Evolutionary conservation across 2,113 vertebrate species (phyloP).

Genomic region (Apistogramma diplotaenia): DNA sequence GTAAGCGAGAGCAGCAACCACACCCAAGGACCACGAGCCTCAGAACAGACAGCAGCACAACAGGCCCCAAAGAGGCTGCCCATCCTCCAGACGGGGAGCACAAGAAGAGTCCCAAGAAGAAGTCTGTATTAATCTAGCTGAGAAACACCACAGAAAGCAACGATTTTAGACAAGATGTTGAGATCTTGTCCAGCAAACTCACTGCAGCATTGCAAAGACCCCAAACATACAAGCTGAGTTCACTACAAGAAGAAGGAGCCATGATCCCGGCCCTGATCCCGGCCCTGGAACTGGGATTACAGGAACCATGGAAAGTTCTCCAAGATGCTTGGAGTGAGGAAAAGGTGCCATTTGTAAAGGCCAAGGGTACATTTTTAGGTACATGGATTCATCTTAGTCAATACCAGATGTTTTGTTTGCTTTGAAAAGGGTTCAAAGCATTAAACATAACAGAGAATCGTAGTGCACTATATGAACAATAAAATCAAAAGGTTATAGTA

Average conservation of each 20-base stretch:
- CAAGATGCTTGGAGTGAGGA: not conserved
- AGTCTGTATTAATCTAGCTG: not conserved
- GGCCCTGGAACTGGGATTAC: not conserved
- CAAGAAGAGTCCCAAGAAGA: not conserved
- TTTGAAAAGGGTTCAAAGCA: not conserved
- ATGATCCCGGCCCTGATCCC: not conserved
- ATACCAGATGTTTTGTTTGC: not conserved
- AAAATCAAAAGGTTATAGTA: not conserved
- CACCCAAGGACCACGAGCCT: conserved; percentile 38
- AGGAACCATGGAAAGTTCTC: not conserved
- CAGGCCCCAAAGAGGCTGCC: not conserved
- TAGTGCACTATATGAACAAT: not conserved
- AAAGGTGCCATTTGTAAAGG: not conserved
- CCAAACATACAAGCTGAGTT: not conserved
- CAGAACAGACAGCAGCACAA: not conserved
- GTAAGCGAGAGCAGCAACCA: conserved; percentile 35
- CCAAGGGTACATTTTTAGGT: not conserved
- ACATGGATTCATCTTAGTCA: not conserved
- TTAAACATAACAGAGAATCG: not conserved
- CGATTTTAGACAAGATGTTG: not conserved
- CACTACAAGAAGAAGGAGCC: not conserved
- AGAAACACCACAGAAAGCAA: not conserved
- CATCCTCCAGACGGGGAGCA: not conserved
- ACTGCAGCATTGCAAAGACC: not conserved
- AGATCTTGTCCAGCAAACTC: not conserved